phyloP scores from a whole-genome alignment of 2,797 vertebrate genomes.

The Rhodeus uyekii region DNA sequence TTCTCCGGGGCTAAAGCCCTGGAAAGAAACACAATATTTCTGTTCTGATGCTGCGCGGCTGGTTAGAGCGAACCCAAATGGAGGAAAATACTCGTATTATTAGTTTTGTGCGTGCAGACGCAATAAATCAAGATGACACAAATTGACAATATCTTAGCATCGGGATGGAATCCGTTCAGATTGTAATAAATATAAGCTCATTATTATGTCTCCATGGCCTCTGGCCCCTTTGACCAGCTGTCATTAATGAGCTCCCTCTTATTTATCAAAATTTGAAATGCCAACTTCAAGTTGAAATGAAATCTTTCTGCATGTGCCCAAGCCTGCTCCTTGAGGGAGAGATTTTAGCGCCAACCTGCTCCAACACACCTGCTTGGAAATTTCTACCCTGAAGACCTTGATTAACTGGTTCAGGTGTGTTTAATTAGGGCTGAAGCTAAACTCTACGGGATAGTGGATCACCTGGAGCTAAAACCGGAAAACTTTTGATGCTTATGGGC shows the following conservation, averaged over 20 bases:
- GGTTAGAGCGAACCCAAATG: constrained; percentile 63
- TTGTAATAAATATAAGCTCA: constrained; percentile 69
- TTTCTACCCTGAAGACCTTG: background rate
- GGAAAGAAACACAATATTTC: constrained; percentile 51
- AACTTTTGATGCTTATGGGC: background rate
- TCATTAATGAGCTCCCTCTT: constrained; percentile 61
- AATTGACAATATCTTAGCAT: constrained; percentile 70
- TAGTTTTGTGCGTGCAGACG: constrained; percentile 64
- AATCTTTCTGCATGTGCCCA: constrained; percentile 33
- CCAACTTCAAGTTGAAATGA: constrained; percentile 47
- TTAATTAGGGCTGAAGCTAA: background rate
- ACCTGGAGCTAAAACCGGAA: background rate
- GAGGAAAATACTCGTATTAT: constrained; percentile 70
- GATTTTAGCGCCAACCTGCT: background rate
- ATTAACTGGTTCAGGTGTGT: background rate
- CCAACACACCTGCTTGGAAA: background rate
- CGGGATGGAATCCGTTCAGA: constrained; percentile 62
- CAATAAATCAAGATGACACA: constrained; percentile 70
- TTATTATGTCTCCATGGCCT: constrained; percentile 59
- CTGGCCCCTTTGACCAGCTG: constrained; percentile 46
- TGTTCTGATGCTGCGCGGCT: constrained; percentile 55
- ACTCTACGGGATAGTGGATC: background rate
- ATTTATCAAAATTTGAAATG: constrained; percentile 63
- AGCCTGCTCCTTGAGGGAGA: background rate
- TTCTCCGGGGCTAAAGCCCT: constrained; percentile 55